These are phyloP conservation scores for Megamerina dolium DNA, from an alignment of 2,888 invertebrate genomes.

Conservation along the genomic window DNA sequence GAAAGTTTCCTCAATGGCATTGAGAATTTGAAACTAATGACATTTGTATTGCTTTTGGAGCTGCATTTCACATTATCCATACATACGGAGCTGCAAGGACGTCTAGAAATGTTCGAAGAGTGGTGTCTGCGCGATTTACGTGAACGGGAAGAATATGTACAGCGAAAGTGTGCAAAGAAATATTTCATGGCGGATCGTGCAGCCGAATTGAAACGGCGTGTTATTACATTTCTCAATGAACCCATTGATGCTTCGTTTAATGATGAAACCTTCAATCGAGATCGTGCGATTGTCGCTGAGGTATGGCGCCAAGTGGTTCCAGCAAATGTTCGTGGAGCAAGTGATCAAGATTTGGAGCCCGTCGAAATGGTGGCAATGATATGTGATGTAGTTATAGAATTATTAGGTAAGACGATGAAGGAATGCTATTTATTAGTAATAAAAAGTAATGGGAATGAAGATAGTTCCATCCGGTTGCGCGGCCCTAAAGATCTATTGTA, in stretches of 20 bases:
- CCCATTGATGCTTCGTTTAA: slow-evolving; percentile 33
- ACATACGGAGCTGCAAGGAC: slow-evolving; percentile 37
- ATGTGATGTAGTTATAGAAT: slow-evolving; percentile 31
- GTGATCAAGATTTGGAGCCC: slow-evolving; percentile 29
- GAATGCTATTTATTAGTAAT: background rate
- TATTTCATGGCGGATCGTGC: slow-evolving; percentile 42
- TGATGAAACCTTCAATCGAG: slow-evolving; percentile 28
- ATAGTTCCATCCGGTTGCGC: too few species aligned
- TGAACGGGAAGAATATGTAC: slow-evolving; percentile 38
- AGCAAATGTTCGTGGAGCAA: slow-evolving; percentile 29
- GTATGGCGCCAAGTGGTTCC: slow-evolving; percentile 41
- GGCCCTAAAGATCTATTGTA: too few species aligned
- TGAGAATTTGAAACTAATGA: slow-evolving; percentile 38
- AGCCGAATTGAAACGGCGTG: slow-evolving; percentile 29
- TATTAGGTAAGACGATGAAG: slow-evolving; percentile 23
- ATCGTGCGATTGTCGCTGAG: slow-evolving; percentile 34
- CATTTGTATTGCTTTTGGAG: slow-evolving; percentile 41
- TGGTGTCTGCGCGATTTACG: slow-evolving; percentile 39
- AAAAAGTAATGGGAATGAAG: too few species aligned
- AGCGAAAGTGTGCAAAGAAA: slow-evolving; percentile 39
- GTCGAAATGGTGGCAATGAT: slow-evolving; percentile 42
- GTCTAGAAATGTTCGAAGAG: slow-evolving; percentile 35
- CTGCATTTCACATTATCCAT: slow-evolving; percentile 43
- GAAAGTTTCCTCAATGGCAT: slow-evolving; percentile 36
- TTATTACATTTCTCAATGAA: slow-evolving; percentile 25